phyloP scores from a whole-genome alignment of 2,113 vertebrate genomes.

The Phaethon lepturus region DNA sequence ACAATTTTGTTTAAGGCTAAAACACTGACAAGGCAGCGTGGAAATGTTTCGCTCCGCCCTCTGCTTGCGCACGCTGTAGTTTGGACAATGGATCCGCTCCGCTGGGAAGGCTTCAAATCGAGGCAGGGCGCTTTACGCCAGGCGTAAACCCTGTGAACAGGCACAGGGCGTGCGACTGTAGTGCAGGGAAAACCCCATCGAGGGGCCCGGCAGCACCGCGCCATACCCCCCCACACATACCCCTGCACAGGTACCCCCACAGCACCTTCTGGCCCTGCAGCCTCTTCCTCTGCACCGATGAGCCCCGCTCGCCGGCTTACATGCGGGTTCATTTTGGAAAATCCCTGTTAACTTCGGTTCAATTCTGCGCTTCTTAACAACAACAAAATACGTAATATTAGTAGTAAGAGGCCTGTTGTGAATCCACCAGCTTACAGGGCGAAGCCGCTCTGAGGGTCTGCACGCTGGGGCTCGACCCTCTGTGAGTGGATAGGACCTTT shows the following conservation, averaged over 20 bases:
- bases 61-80: fast-evolving
- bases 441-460: not conserved
- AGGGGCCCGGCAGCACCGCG: not conserved
- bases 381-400: not conserved
- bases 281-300: not conserved
- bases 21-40: not conserved
- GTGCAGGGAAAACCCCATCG: not conserved
- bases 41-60: not conserved
- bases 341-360: not conserved
- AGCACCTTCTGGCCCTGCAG: not conserved
- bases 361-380: not conserved
- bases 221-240: too few species aligned
- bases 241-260: fast-evolving
- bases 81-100: not conserved
- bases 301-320: fast-evolving
- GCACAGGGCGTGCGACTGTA: not conserved
- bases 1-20: not conserved
- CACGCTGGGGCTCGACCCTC: fast-evolving
- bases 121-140: not conserved
- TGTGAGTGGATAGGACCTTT: not conserved
- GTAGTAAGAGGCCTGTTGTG: not conserved
- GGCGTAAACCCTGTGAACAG: too few species aligned
- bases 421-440: not conserved
- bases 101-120: not conserved
- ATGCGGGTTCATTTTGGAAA: not conserved